phyloP scores from a whole-genome alignment of 64 coral and sea anemone genomes.

The Trachythela sp. region DNA sequence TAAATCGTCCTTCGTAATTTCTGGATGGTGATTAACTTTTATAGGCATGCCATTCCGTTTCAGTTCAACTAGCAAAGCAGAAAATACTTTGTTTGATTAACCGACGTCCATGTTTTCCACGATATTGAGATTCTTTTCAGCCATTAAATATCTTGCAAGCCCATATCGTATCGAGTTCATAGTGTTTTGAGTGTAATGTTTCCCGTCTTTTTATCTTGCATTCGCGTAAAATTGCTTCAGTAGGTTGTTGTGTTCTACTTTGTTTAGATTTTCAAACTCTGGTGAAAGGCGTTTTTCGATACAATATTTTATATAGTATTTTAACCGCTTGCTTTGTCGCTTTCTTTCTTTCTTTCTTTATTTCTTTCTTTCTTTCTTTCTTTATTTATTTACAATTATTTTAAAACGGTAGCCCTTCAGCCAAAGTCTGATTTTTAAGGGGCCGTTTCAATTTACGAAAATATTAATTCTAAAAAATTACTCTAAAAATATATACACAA shows the following conservation, averaged over 20 bases:
- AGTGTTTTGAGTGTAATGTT: neutral
- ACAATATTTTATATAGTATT: neutral
- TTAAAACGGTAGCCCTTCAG: too few relatives aligned
- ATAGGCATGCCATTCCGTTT: constrained; percentile 13
- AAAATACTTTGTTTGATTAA: constrained; percentile 8
- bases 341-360: neutral
- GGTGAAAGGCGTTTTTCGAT: neutral
- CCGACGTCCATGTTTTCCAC: constrained; percentile 17
- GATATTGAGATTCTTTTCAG: constrained; percentile 22
- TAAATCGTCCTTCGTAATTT: constrained; percentile 28
- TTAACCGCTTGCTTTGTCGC: neutral
- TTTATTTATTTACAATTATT: too few relatives aligned
- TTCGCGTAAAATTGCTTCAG: neutral
- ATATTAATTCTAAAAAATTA: too few relatives aligned
- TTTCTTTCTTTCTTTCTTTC: too few relatives aligned
- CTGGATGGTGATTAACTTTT: constrained; percentile 38
- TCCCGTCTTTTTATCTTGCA: neutral
- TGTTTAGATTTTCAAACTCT: neutral
- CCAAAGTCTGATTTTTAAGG: too few relatives aligned
- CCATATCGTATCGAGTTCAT: constrained; percentile 7
- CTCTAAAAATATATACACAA: too few relatives aligned
- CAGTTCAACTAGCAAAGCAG: neutral
- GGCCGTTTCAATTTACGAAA: too few relatives aligned
- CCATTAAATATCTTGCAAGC: neutral
- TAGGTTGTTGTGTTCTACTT: neutral